A percentile compares a stretch with the other conserved stretches of the same genome.
Conservation (phyloP, 2,797 vertebrate genomes). For the Sphenopsis melanotis region DNA sequence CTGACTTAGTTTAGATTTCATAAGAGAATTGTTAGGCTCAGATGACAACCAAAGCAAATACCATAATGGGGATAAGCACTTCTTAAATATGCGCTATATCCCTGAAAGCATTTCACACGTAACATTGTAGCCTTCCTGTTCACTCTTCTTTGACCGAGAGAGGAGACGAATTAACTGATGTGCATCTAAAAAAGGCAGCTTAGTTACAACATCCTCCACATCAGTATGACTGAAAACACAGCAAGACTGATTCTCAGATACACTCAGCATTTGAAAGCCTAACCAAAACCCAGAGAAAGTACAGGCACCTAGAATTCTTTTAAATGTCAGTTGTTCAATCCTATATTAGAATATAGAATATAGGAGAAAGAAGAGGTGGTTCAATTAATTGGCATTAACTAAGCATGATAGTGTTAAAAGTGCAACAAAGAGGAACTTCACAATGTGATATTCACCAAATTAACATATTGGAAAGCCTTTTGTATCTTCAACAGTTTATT, state of each 20-base stretch:
- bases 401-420: background rate
- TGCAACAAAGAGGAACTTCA: background rate
- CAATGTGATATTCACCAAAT: background rate
- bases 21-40: background rate
- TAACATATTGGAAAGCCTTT: background rate
- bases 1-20: background rate
- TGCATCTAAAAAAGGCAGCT: background rate
- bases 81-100: constrained; percentile 1
- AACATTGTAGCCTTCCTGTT: background rate
- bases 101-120: background rate
- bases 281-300: background rate
- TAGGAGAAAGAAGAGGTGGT: background rate
- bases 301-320: background rate
- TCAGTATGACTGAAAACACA: background rate
- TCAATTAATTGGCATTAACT: background rate
- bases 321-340: background rate
- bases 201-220: background rate
- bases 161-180: background rate
- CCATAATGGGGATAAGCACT: background rate
- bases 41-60: background rate
- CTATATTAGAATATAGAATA: background rate
- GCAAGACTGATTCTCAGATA: background rate
- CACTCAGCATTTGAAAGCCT: background rate
- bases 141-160: background rate
- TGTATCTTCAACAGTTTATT: background rate